These are phyloP conservation scores for Philopotamus ludificatus DNA, from an alignment of 1,140 invertebrate genomes.

Conservation along the genomic window DNA sequence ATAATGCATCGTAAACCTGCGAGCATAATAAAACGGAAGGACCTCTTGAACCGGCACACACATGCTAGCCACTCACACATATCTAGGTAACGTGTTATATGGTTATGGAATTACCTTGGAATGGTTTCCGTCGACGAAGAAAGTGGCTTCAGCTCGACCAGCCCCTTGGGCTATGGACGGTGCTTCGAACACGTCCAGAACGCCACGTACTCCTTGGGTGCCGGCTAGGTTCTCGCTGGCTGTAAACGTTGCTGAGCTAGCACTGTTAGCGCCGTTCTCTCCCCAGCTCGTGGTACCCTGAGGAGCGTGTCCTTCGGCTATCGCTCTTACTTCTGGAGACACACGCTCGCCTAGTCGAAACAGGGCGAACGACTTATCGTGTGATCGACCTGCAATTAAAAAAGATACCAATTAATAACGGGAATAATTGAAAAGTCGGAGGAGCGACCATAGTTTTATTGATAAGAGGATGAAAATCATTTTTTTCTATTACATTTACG, in stretches of 20 bases:
- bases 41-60: background rate
- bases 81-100: too few species aligned
- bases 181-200: conserved; percentile 80
- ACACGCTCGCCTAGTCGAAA: conserved; percentile 77
- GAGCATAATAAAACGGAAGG: background rate
- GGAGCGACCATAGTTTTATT: too few species aligned
- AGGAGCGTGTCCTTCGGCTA: conserved; percentile 65
- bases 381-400: conserved; percentile 71
- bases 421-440: conserved; percentile 1
- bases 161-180: conserved; percentile 73
- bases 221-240: conserved; percentile 43
- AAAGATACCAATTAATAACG: background rate
- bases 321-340: conserved; percentile 71
- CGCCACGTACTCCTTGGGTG: conserved; percentile 51
- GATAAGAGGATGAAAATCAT: too few species aligned
- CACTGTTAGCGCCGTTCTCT: conserved; percentile 46
- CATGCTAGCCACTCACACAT: too few species aligned
- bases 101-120: conserved; percentile 74
- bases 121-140: conserved; percentile 90
- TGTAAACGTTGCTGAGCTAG: conserved; percentile 58
- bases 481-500: background rate
- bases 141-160: conserved; percentile 75
- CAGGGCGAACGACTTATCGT: conserved; percentile 75
- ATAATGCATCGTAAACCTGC: background rate
- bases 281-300: background rate